phyloP scores from a whole-genome alignment of 1,140 invertebrate genomes.

The Medauroidea extradentata region DNA sequence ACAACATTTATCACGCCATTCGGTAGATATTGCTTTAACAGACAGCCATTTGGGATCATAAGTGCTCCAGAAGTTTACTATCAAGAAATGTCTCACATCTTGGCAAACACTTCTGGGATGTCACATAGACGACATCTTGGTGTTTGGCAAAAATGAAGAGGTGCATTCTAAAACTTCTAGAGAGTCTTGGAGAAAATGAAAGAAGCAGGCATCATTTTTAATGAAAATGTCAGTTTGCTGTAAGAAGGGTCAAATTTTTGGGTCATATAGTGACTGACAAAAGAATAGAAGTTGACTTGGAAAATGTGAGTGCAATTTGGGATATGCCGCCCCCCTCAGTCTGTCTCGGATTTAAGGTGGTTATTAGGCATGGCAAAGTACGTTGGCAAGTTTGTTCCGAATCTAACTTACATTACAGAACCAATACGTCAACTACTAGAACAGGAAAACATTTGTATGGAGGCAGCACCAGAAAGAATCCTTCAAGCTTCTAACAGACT shows the following conservation, averaged over 20 bases:
- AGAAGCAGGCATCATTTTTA: constrained; percentile 13
- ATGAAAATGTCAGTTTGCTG: constrained; percentile 13
- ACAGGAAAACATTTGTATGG: constrained; percentile 28
- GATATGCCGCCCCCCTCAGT: constrained; percentile 6
- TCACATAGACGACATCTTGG: constrained; percentile 19
- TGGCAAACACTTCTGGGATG: constrained; percentile 13
- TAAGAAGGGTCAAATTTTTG: constrained; percentile 25
- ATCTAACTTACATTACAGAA: constrained; percentile 25
- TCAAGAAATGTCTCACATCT: constrained; percentile 13
- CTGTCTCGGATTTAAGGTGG: constrained; percentile 27
- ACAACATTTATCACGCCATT: constrained; percentile 40
- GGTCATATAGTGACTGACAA: constrained; percentile 34
- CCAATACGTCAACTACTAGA: constrained; percentile 29
- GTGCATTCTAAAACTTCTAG: constrained; percentile 1
- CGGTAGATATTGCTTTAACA: constrained; percentile 34
- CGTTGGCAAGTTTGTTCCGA: constrained; percentile 36
- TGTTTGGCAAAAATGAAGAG: constrained; percentile 4
- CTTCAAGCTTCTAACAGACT: constrained; percentile 28
- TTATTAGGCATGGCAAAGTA: constrained; percentile 41
- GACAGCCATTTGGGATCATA: constrained; percentile 38
- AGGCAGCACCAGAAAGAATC: constrained; percentile 16
- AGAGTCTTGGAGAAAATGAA: constrained; percentile 14
- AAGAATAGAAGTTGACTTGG: constrained; percentile 32
- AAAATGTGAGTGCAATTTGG: constrained; percentile 31
- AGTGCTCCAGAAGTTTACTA: constrained; percentile 21